Evolutionary conservation across 2,888 invertebrate genomes (phyloP).

Genomic region (Drosophila macrospina): DNA sequence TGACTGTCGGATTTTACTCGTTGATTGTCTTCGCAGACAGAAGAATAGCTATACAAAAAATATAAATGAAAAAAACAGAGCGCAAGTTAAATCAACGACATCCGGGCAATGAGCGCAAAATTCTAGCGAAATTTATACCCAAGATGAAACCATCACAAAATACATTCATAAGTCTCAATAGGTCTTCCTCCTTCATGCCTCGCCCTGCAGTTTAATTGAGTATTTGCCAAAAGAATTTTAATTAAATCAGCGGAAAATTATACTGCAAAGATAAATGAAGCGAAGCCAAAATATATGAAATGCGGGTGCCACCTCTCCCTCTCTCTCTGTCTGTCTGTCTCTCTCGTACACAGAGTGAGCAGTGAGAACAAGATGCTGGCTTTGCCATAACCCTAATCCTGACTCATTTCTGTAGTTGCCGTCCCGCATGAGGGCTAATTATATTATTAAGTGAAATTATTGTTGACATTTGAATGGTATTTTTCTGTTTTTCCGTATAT

Average conservation of each 20-base stretch:
- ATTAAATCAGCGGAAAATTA: constrained; percentile 64
- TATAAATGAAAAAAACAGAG: not conserved
- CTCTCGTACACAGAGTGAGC: not conserved
- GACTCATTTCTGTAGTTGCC: not conserved
- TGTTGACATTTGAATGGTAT: constrained; percentile 1
- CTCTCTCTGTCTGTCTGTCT: not conserved
- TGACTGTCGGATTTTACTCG: constrained; percentile 51
- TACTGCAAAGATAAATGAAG: constrained; percentile 19
- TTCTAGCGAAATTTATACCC: constrained; percentile 50
- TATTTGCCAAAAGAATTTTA: constrained; percentile 77
- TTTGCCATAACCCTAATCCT: constrained; percentile 1
- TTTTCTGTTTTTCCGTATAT: constrained; percentile 7
- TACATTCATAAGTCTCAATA: constrained; percentile 29
- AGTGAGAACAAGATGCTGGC: not conserved
- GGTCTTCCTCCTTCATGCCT: not conserved
- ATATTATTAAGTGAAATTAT: constrained; percentile 11
- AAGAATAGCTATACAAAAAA: constrained; percentile 1
- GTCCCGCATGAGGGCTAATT: constrained; percentile 23
- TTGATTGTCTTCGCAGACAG: constrained; percentile 79
- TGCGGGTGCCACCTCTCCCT: constrained; percentile 42
- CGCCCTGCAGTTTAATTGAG: constrained; percentile 11
- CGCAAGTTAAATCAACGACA: constrained; percentile 75
- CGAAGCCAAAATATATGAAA: constrained; percentile 5
- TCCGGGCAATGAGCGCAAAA: constrained; percentile 65
- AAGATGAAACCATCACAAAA: constrained; percentile 20